Conservation (phyloP, 2,888 invertebrate species). For the Phoenoteleia sp. region DNA sequence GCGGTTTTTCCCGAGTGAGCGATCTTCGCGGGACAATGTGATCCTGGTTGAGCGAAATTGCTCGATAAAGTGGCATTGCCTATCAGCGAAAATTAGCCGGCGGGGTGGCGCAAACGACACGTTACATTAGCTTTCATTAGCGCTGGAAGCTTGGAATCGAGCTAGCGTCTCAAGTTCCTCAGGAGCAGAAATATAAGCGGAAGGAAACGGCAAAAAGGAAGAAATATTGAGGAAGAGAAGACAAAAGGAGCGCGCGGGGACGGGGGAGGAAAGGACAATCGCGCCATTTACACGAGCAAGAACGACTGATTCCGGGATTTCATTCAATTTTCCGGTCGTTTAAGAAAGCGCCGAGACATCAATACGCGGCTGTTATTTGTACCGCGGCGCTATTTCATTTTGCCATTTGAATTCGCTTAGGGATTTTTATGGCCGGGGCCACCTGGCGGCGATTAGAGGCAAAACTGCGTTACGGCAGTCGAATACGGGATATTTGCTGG, state of each 20-base stretch:
- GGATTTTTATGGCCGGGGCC: background rate
- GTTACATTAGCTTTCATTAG: conserved; percentile 60
- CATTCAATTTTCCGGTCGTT: conserved; percentile 19
- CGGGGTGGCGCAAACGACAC: conserved; percentile 42
- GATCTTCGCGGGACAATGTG: conserved; percentile 46
- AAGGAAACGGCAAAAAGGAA: too few relatives aligned
- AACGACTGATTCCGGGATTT: background rate
- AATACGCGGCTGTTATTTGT: conserved; percentile 4
- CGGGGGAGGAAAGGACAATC: too few relatives aligned
- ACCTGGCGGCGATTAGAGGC: background rate
- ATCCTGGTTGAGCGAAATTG: conserved; percentile 38
- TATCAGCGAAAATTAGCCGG: conserved; percentile 47
- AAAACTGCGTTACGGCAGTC: background rate
- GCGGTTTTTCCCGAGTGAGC: conserved; percentile 26
- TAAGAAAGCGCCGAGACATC: conserved; percentile 8
- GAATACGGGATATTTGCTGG: background rate
- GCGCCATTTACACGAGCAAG: background rate
- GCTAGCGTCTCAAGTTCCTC: background rate
- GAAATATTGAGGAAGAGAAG: too few relatives aligned
- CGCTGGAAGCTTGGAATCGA: too few relatives aligned
- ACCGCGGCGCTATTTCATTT: background rate
- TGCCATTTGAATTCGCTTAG: background rate
- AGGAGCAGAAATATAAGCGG: too few relatives aligned
- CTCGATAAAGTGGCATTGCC: conserved; percentile 50
- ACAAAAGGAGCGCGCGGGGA: too few relatives aligned